These are phyloP conservation scores for Cherax quadricarinatus DNA, from an alignment of 1,140 invertebrate species.

Conservation along the genomic window DNA sequence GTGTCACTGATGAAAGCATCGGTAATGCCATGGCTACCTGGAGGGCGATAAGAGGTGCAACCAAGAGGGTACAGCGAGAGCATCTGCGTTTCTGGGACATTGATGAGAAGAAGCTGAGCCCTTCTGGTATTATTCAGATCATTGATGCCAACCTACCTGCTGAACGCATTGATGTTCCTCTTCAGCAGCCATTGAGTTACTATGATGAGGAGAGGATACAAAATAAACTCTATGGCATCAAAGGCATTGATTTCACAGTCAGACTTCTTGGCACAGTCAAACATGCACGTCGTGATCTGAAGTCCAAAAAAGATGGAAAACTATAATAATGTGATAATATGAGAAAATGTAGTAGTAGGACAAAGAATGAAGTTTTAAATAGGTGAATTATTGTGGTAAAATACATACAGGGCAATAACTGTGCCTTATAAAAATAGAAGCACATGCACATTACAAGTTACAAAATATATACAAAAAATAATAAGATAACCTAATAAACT, in stretches of 20 bases:
- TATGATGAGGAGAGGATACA: constrained; percentile 17
- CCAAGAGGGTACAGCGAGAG: constrained; percentile 3
- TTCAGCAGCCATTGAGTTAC: constrained; percentile 16
- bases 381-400: no score
- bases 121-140: background rate
- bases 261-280: constrained; percentile 27
- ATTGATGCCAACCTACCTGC: constrained; percentile 36
- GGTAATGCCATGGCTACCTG: constrained; percentile 20
- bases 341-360: background rate
- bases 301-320: background rate
- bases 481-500: no score
- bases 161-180: constrained; percentile 34
- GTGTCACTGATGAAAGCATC: constrained; percentile 3
- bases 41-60: constrained; percentile 42
- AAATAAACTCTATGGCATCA: background rate
- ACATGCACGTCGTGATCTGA: constrained; percentile 17
- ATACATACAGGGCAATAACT: no score
- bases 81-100: constrained; percentile 28
- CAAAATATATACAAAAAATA: no score
- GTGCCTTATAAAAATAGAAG: no score
- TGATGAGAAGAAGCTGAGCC: constrained; percentile 19
- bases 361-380: no score
- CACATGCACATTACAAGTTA: no score
- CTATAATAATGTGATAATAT: background rate
- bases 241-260: constrained; percentile 14